Conservation (phyloP, 2,113 vertebrate genomes). For the Sigmodon hispidus region DNA sequence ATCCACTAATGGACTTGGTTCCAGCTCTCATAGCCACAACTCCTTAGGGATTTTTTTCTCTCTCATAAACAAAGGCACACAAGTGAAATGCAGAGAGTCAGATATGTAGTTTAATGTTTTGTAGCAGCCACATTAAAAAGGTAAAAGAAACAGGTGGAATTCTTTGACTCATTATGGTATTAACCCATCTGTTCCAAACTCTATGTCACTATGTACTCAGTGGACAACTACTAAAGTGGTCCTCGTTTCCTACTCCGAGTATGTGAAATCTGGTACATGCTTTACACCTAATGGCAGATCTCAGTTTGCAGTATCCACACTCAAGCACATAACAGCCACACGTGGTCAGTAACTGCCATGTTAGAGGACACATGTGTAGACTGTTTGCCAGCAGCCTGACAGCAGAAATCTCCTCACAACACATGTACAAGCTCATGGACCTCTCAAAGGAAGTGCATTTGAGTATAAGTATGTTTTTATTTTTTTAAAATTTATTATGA, state of each 20-base stretch:
- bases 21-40: neutral
- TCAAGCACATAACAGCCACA: neutral
- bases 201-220: neutral
- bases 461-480: neutral
- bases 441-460: neutral
- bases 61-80: neutral
- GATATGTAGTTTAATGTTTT: neutral
- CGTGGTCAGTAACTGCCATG: neutral
- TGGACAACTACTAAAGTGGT: neutral
- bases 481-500: neutral
- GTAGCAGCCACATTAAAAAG: neutral
- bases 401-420: neutral
- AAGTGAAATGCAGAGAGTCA: neutral
- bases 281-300: neutral
- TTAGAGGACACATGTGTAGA: neutral
- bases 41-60: neutral
- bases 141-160: neutral
- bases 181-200: neutral
- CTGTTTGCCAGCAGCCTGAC: neutral
- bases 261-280: neutral
- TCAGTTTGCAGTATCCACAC: neutral
- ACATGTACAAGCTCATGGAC: neutral
- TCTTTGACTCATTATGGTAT: conserved; percentile 21
- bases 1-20: neutral
- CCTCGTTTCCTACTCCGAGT: neutral